phyloP scores from a whole-genome alignment of 2,888 invertebrate genomes.

The Trimorus sp. region DNA sequence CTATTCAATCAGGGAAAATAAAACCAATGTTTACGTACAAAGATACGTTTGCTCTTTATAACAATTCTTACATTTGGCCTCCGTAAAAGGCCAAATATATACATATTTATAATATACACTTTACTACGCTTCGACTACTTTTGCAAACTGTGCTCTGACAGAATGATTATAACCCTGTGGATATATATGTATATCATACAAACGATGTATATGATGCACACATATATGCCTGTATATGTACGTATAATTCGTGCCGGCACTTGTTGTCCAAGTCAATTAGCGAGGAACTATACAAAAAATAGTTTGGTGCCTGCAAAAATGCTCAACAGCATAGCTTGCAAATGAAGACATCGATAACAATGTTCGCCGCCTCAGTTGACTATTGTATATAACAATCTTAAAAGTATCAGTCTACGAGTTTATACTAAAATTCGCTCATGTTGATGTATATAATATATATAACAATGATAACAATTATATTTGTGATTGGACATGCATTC shows the following conservation, averaged over 20 bases:
- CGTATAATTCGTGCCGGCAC: conserved; percentile 39
- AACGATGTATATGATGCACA: too few relatives aligned
- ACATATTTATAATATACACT: conserved; percentile 67
- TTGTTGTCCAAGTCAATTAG: conserved; percentile 22
- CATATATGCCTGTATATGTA: too few relatives aligned
- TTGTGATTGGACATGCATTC: conserved; percentile 70
- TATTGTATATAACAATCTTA: conserved; percentile 76
- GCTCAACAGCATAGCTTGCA: conserved; percentile 70
- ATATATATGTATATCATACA: conserved; percentile 34
- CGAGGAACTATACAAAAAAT: conserved; percentile 48
- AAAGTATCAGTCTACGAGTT: conserved; percentile 80
- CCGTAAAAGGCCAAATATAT: conserved; percentile 69
- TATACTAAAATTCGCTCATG: conserved; percentile 76
- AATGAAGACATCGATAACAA: conserved; percentile 69
- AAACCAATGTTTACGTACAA: conserved; percentile 69
- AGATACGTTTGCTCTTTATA: conserved; percentile 77
- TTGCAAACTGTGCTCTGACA: conserved; percentile 72
- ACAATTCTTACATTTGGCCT: conserved; percentile 73
- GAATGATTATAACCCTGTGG: conserved; percentile 14
- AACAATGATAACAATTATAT: conserved; percentile 71
- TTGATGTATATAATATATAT: conserved; percentile 63
- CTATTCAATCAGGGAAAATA: not conserved
- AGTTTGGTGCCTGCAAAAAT: conserved; percentile 38
- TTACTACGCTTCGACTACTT: conserved; percentile 79
- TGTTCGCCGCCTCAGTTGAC: conserved; percentile 47